A percentile compares a stretch with the other conserved stretches of the same genome.
phyloP scores from a whole-genome alignment of 2,797 vertebrate genomes.

The Antennarius maculatus region DNA sequence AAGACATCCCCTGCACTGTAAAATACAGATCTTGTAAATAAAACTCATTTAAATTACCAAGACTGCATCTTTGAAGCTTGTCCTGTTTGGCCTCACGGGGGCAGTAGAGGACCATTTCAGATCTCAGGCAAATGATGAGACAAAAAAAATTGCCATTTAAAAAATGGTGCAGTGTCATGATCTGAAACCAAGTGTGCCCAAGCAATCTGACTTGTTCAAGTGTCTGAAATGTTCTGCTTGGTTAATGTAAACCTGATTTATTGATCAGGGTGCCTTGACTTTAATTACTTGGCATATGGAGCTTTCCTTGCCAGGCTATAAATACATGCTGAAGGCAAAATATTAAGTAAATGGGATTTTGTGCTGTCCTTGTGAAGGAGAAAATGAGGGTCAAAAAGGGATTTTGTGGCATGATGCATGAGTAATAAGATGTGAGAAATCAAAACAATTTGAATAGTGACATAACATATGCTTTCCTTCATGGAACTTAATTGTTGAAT shows the following conservation, averaged over 20 bases:
- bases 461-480: no score
- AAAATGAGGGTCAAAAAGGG: no score
- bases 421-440: no score
- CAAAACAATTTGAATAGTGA: no score
- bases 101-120: slow-evolving; percentile 56
- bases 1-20: slow-evolving; percentile 63
- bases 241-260: background rate
- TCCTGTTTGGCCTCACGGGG: slow-evolving; percentile 47
- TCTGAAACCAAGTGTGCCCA: background rate
- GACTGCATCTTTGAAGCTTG: background rate
- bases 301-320: background rate
- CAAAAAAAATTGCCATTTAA: background rate
- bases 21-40: slow-evolving; percentile 78
- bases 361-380: no score
- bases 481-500: no score
- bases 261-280: background rate
- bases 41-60: slow-evolving; percentile 53
- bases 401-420: no score
- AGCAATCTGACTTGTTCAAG: background rate
- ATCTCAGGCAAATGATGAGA: background rate
- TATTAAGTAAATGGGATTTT: no score
- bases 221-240: no score
- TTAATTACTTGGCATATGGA: background rate
- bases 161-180: no score
- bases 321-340: no score